A percentile compares a stretch with the other conserved stretches of the same genome.
Conservation (phyloP, 2,113 vertebrate genomes). For the Mellivora capensis region DNA sequence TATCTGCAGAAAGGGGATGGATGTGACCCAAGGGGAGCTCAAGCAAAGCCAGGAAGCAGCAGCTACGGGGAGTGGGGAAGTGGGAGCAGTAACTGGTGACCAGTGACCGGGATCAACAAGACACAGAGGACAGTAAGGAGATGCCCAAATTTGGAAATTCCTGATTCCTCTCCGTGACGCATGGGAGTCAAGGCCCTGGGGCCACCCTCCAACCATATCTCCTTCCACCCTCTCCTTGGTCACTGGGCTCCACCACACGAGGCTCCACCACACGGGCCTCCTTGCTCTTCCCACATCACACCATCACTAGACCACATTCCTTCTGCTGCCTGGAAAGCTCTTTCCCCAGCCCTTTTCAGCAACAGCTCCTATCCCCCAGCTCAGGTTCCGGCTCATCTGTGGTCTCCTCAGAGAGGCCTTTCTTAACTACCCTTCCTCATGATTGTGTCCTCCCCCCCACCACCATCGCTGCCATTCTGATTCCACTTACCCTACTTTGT, state of each 20-base stretch:
- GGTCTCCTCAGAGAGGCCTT: not conserved
- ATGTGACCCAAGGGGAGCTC: rapidly evolving
- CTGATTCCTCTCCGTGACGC: not conserved
- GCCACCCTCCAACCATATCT: not conserved
- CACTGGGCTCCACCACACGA: rapidly evolving
- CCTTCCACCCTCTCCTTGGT: not conserved
- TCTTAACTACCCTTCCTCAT: not conserved
- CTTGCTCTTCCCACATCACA: not conserved
- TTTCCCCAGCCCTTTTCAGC: not conserved
- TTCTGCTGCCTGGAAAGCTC: not conserved
- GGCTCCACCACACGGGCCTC: not conserved
- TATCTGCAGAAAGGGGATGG: not conserved
- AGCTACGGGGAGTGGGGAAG: rapidly evolving
- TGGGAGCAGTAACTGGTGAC: rapidly evolving
- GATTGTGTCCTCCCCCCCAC: rapidly evolving
- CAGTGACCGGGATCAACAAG: rapidly evolving
- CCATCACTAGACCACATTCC: rapidly evolving
- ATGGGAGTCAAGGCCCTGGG: not conserved
- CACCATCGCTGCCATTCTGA: not conserved
- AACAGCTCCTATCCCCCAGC: not conserved
- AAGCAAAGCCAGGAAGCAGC: not conserved
- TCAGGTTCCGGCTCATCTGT: not conserved
- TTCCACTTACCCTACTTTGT: not conserved
- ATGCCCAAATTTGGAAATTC: not conserved
- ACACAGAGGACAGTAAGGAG: not conserved